phyloP scores from a whole-genome alignment of 2,888 invertebrate genomes.

The Cyclophora punctaria region DNA sequence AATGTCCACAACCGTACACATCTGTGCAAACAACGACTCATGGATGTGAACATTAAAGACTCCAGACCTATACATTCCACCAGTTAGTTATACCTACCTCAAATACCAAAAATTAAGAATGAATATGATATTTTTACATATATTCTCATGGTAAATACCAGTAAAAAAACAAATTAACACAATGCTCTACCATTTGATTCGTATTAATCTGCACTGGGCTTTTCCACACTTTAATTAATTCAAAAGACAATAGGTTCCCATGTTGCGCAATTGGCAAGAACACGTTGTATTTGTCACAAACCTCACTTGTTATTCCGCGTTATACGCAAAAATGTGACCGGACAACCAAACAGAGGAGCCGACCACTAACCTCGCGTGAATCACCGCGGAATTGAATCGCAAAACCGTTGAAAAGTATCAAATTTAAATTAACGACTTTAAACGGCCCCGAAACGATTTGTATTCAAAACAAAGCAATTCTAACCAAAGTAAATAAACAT shows the following conservation, averaged over 20 bases:
- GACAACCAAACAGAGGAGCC: slow-evolving; percentile 29
- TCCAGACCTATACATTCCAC: not conserved
- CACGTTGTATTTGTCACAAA: too few species aligned
- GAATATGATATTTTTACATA: too few species aligned
- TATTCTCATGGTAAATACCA: too few species aligned
- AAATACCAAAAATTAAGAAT: too few species aligned
- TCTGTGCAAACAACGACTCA: slow-evolving; percentile 41
- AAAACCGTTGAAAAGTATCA: slow-evolving; percentile 38
- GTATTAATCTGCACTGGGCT: too few species aligned
- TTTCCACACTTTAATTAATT: too few species aligned
- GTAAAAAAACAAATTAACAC: too few species aligned
- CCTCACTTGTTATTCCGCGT: slow-evolving; percentile 1
- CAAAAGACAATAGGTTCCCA: too few species aligned
- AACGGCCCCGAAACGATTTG: slow-evolving; percentile 17
- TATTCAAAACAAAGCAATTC: slow-evolving; percentile 17
- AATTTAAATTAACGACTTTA: slow-evolving; percentile 27
- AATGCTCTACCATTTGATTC: too few species aligned
- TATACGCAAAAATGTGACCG: slow-evolving; percentile 33
- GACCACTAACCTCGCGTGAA: slow-evolving; percentile 50
- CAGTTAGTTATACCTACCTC: too few species aligned
- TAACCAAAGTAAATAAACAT: slow-evolving; percentile 10
- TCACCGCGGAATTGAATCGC: slow-evolving; percentile 45
- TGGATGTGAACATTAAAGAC: slow-evolving; percentile 3
- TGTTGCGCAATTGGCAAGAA: too few species aligned
- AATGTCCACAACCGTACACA: slow-evolving; percentile 36